Evolutionary conservation across 1,140 invertebrate genomes (phyloP), one percentile per base, ranked within the genome.

Genomic region (Diachasmimorpha longicaudata): DNA sequence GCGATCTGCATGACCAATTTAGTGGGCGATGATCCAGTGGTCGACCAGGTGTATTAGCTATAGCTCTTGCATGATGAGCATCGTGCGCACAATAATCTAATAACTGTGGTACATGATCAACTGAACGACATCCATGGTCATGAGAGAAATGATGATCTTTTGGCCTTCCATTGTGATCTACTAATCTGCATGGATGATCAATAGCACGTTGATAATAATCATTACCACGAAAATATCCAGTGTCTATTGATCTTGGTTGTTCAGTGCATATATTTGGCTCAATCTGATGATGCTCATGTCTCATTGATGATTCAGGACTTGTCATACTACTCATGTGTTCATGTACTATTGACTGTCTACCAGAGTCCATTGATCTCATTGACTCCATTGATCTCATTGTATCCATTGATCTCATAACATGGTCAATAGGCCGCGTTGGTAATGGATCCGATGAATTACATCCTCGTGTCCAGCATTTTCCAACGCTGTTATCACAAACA

Each of bases 371-470:
- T n/a, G 87, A 88, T 73, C 87, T 81, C 85, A 87, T 85, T 23
- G 87, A 88, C 74, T 88, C 87, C 84, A 88, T 88, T 67, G 88
- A 89, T 74, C 87, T 83, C 84, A 89, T 85, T 52, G 83, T 66
- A 71, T 88, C 88, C 58, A 84, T 82, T n/a, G 85, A 85, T 23
- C 87, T 82, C 85, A 88, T 86, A 39, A 79, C 79, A 75, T 86
- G 85, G 71, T 89, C 87, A 77, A 87, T 85, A 78, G 88, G 87
- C 42, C 88, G 78, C 85, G 86, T 86, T 44, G 87, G 87, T 77
- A 85, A 87, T 4, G 88, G 86, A 76, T 89, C 88, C 31, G 87
- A 87, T 68, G 87, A 89, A 67, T 87, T 83, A 77, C 87, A 89
- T 52, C 85, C 78, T 74, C 88, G 82, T 67, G 88, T 85, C 87